Evolutionary conservation across 2,113 vertebrate species (phyloP), one percentile per base, ranked within the genome.

Genomic region (Tragelaphus imberbis): DNA sequence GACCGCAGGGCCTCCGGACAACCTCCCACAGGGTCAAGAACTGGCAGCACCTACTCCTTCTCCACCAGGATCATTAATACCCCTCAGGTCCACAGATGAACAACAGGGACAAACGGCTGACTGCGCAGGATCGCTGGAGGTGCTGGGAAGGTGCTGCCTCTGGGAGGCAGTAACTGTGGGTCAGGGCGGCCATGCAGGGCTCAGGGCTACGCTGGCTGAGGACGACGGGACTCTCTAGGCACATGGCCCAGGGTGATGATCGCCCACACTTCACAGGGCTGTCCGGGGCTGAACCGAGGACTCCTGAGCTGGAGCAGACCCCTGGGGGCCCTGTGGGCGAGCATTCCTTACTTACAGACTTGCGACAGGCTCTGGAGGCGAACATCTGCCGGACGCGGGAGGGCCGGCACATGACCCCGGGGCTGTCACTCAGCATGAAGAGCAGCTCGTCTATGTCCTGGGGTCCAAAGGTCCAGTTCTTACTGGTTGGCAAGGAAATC

Each of bases 351-450:
- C 99, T 99, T 95, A 99, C 99, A 79, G 99, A 99, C 98, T 99
- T 99, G 0, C 99, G 99, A 97, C 99, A 99, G 15, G 99, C 99
- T 97, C 99, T 99, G 91, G 99, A 99, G 85, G 99, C 99, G 61
- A 99, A 99, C 99, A 99, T 99, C 98, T 99, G 99, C 23, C 99
- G 98, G 93, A 99, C 99, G 4, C 99, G 99, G 51, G 99, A 99
- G 3, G 99, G 99, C 61, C 99, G 99, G 93, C 99, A 99, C 99
- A 99, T 99, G 94, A 99, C 99, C 0, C 99, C 99, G 0, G 99
- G 99, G 96, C 98, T 99, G 98, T 99, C 99, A 27, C 99, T 99
- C 71, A 99, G 84, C 99, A 99, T 99, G 97, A 99, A 99, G 98
- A 99, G 99, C 90, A 99, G 98, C 97, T 99, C 99, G 11, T 99